Conservation (phyloP, 2,888 invertebrate genomes). For the Agrochola circellaris region DNA sequence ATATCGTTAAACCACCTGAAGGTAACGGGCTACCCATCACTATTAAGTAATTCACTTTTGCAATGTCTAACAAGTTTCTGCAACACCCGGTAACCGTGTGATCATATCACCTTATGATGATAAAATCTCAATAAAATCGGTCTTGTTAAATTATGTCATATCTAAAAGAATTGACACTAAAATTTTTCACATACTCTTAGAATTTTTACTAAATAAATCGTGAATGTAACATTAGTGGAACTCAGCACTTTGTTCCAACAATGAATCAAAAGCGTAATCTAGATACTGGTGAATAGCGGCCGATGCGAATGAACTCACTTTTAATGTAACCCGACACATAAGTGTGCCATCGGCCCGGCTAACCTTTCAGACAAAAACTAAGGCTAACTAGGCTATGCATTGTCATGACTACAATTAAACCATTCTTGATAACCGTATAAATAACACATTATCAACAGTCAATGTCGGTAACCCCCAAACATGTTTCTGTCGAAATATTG, state of each 20-base stretch:
- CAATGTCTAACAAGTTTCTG: slow-evolving; percentile 50
- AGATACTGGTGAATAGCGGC: slow-evolving; percentile 84
- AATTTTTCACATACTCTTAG: slow-evolving; percentile 18
- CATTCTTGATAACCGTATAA: slow-evolving; percentile 38
- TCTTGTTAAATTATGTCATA: slow-evolving; percentile 4
- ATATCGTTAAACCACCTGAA: slow-evolving; percentile 43
- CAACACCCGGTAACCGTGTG: slow-evolving; percentile 46
- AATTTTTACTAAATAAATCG: slow-evolving; percentile 45
- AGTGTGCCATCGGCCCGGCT: slow-evolving; percentile 87
- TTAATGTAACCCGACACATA: slow-evolving; percentile 87
- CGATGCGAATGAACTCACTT: slow-evolving; percentile 89
- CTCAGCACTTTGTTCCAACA: slow-evolving; percentile 80
- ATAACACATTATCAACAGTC: slow-evolving; percentile 28
- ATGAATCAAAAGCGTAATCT: slow-evolving; percentile 84
- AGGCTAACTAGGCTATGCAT: slow-evolving; percentile 73
- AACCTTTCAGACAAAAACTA: slow-evolving; percentile 85
- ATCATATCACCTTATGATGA: slow-evolving; percentile 27
- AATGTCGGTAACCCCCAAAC: slow-evolving; percentile 42
- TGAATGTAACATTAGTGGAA: slow-evolving; percentile 71
- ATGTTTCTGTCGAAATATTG: slow-evolving; percentile 47
- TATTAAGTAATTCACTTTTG: slow-evolving; percentile 59
- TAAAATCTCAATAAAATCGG: no score
- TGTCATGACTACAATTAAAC: slow-evolving; percentile 54
- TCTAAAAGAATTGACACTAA: slow-evolving; percentile 4
- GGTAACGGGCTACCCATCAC: slow-evolving; percentile 59